Evolutionary conservation across 1,140 invertebrate species (phyloP).

Genomic region (Drosophila jambulina): DNA sequence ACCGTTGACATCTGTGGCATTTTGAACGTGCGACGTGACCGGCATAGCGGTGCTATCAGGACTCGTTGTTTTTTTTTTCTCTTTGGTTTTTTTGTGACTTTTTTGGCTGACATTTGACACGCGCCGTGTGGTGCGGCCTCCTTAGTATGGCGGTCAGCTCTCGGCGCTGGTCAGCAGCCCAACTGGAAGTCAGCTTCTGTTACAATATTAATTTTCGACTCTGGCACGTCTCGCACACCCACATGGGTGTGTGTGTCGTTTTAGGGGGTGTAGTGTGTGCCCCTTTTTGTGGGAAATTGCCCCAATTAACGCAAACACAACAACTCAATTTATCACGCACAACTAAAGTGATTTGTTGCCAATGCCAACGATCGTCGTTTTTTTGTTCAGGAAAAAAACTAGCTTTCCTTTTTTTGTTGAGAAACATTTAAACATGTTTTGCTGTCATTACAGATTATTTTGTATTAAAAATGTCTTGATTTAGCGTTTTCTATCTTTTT

Average conservation of each 20-base stretch:
- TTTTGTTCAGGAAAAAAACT: neutral
- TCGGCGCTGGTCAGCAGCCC: slow-evolving; percentile 31
- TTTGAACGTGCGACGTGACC: slow-evolving; percentile 83
- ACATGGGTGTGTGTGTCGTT: slow-evolving; percentile 11
- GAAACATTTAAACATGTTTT: neutral
- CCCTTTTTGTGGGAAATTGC: slow-evolving; percentile 68
- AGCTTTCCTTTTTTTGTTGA: neutral
- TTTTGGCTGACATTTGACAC: slow-evolving; percentile 80
- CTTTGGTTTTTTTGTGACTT: slow-evolving; percentile 23
- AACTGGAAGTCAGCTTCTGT: slow-evolving; percentile 29
- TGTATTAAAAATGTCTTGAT: neutral
- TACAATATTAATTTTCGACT: slow-evolving; percentile 77
- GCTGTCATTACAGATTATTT: neutral
- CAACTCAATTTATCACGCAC: slow-evolving; percentile 83
- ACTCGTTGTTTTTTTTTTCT: slow-evolving; percentile 23
- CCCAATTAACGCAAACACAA: slow-evolving; percentile 81
- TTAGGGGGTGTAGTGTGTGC: slow-evolving; percentile 18
- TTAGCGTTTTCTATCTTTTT: neutral
- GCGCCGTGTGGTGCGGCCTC: slow-evolving; percentile 58
- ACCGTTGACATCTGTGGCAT: slow-evolving; percentile 82
- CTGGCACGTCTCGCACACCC: slow-evolving; percentile 46
- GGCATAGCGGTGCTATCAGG: slow-evolving; percentile 64
- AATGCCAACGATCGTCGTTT: slow-evolving; percentile 67
- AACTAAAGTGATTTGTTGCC: slow-evolving; percentile 83
- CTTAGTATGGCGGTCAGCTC: slow-evolving; percentile 73